These are phyloP conservation scores for Psilopogon haemacephalus DNA, from an alignment of 2,113 vertebrate genomes.

Conservation along the genomic window DNA sequence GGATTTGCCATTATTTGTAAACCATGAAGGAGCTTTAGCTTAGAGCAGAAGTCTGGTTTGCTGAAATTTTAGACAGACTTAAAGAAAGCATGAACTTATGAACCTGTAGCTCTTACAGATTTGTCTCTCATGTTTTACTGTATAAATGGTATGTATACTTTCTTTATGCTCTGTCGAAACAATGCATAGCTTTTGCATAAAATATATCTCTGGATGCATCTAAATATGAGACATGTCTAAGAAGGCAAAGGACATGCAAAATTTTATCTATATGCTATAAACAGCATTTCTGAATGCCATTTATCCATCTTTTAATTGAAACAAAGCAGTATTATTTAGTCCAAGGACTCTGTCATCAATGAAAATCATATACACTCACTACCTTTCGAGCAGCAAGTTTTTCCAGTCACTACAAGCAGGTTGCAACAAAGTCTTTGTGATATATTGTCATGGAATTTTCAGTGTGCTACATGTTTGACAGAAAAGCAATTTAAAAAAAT, in stretches of 20 bases:
- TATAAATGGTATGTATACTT: constrained; percentile 27
- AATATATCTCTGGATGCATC: neutral
- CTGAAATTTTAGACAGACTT: constrained; percentile 50
- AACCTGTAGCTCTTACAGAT: constrained; percentile 41
- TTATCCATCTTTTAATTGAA: neutral
- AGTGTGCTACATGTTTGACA: neutral
- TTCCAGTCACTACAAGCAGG: neutral
- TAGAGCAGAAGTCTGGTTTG: neutral
- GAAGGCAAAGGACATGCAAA: neutral
- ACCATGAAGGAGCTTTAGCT: constrained; percentile 6
- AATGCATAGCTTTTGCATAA: constrained; percentile 12
- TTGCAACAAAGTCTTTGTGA: neutral
- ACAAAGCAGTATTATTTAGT: neutral
- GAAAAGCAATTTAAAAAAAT: neutral
- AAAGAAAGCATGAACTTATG: constrained; percentile 61
- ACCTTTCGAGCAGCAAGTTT: neutral
- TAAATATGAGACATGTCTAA: neutral
- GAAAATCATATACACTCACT: neutral
- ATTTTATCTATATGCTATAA: neutral
- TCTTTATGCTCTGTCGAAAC: constrained; percentile 25
- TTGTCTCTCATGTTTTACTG: constrained; percentile 28
- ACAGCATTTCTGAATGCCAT: neutral
- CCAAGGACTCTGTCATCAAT: neutral
- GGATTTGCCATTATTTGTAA: constrained; percentile 56
- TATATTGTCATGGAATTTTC: neutral